Base-by-base conservation (phyloP, 2,797 vertebrate species). In the Oryzias sinensis region DNA sequence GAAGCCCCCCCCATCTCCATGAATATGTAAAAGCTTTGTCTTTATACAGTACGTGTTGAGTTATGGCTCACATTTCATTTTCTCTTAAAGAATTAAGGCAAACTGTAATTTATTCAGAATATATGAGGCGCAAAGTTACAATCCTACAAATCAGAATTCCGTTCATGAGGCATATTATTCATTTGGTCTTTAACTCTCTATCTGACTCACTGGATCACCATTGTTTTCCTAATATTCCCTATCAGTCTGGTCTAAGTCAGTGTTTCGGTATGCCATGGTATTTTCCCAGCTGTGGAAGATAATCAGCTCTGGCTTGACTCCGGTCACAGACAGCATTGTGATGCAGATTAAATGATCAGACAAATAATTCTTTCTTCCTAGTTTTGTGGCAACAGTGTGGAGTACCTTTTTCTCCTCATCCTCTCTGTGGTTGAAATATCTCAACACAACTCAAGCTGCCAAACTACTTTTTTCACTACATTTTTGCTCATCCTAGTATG, bases 161-260 rank as follows among this genome's bases (percentile, higher is more conserved):
- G 33, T 37, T 13, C 2, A 37, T 37, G 15, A 24, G 44, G 46
- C 40, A 22, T 15, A 9, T 16, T 48, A 22, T 42, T 33, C 40
- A 49, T 49, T 17, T 17, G 18, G 58, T 43, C 24, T 25, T 46
- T 25, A 37, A 49, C 49, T 9, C 24, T 33, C 46, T 24, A 16
- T 25, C n/a, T 37, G 33, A 27, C 4, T 29, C 51, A 20, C 24
- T 4, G 6, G 48, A 45, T 18, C 45, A 14, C 53, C 47, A 44
- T 49, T 15, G 16, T 56, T 63, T 47, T 7, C 14, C 49, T 43
- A 6, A 11, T 49, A 40, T 44, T 18, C 25, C 44, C 53, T 44
- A 48, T 50, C 53, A 50, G 18, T 37, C 29, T 43, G 22, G 48
- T n/a, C n/a, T 13, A 20, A 55, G 60, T 62, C 27, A 54, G 18